Evolutionary conservation across 2,888 invertebrate species (phyloP), one percentile per base, ranked within the genome.

Genomic region (Icerya purchasi): DNA sequence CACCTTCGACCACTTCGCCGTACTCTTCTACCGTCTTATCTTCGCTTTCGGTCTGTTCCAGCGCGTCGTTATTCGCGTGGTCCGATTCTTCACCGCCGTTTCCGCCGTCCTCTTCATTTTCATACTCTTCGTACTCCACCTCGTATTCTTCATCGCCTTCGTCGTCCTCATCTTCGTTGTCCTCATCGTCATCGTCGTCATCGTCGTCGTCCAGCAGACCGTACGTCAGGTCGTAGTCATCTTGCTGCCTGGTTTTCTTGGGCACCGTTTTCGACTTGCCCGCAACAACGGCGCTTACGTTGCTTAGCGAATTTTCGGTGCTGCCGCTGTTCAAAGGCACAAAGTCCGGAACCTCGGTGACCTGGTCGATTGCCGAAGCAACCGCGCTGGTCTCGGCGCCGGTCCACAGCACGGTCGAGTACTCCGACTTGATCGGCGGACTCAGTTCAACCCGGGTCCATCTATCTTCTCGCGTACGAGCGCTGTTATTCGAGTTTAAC

Each of bases 181-280:
- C 65, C 51, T 69, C 67, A 22, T 68, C 67, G 14, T 68, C 63
- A 20, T 66, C 69, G 62, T 72, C 72, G 51, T 65, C 64, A 22
- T 63, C 62, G 14, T 65, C 63, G 54, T 64, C 57, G 57, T 63
- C 50, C 20, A 60, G 52, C 49, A 61, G 58, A 5, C 56, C 60
- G 51, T 62, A 51, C 19, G 56, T 54, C 2, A 51, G 53, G 22
- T 61, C 62, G 50, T 58, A 52, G 8, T 8, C 10, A 3, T 58
- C 58, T n/a, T 59, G 57, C 2, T 50, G 54, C 3, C 57, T 59
- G 19, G 58, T 53, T 22, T 25, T 22, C 22, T 54, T 5, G 18
- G 60, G 21, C 5, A 5, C 14, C 14, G 14, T 14, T 36, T 36
- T 36, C 5, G 36, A 36, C 5, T 36, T 36, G 14, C 14, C 14